A percentile compares a stretch with the other conserved stretches of the same genome.
Evolutionary conservation across 2,888 invertebrate genomes (phyloP).

Genomic region (Cephus sareptanus): DNA sequence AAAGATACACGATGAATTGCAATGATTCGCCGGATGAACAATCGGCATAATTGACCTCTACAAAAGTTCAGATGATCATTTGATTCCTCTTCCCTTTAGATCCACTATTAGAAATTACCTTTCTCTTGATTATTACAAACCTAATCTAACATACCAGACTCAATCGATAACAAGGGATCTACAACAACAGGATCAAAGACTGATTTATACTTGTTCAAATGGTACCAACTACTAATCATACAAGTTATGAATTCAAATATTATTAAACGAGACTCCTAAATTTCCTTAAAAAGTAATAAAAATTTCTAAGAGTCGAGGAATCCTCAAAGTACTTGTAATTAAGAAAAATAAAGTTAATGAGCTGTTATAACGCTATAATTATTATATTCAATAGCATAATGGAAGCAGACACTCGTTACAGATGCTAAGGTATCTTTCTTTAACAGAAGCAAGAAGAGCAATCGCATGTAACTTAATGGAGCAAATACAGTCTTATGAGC

Average conservation of each 20-base stretch:
- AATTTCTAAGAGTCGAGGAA: neutral
- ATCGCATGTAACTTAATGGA: neutral
- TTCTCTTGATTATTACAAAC: neutral
- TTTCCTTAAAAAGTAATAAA: neutral
- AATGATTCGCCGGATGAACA: neutral
- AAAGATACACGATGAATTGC: neutral
- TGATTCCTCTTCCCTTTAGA: neutral
- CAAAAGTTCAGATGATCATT: neutral
- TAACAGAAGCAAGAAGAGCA: neutral
- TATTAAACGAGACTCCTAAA: neutral
- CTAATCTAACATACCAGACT: neutral
- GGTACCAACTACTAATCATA: neutral
- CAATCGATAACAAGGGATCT: neutral
- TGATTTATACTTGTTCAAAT: neutral
- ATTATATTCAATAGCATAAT: neutral
- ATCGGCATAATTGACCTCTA: neutral
- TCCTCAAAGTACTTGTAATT: neutral
- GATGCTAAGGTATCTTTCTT: neutral
- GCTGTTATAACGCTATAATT: neutral
- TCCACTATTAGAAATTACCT: neutral
- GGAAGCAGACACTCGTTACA: neutral
- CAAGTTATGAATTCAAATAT: neutral
- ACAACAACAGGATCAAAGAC: neutral
- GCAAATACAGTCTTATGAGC: neutral
- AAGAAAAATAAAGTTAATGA: neutral